Evolutionary conservation across 2,888 invertebrate genomes (phyloP), one percentile per base, ranked within the genome.

Genomic region (Scaptomyza flava): DNA sequence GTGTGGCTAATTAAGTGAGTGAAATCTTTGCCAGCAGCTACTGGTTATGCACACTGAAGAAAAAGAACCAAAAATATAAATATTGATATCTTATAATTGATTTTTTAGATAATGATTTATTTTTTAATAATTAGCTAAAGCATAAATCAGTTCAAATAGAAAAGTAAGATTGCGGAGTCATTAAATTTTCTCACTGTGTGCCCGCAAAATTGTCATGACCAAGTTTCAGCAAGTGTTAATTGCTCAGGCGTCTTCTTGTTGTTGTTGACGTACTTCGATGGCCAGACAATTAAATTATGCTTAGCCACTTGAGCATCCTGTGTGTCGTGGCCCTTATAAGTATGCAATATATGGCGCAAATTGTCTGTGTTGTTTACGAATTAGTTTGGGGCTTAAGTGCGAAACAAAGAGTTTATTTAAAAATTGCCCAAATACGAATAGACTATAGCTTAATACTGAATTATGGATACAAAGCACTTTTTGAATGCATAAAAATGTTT

Each of bases 201-300:
- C 11, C 2, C 11, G 3, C 48, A 20, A 36, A 57, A 59, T 58
- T 43, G 62, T 72, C 67, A 65, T 73, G 68, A 65, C 38, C 45
- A 50, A 68, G 33, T 64, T 70, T n/a, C 8, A 33, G 23, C 52
- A 52, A 69, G 74, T 66, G 77, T 58, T 80, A 82, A 80, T 77
- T 82, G 80, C 12, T 56, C 43, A 23, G 59, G 47, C 46, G 38
- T 14, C 53, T 23, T 23, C 3, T 23, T 23, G 3, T 23, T 23
- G 20, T 34, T 61, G 9, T 11, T 45, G 52, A 51, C 64, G 52
- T 56, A 43, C 76, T 73, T 67, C 79, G 57, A 79, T 77, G 68
- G 81, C 47, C 60, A 71, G 69, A 76, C 80, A 80, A 82, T 83
- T 76, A 68, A 82, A 82, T 85, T 80, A 85, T 68, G 82, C 56